phyloP scores from a whole-genome alignment of 2,797 vertebrate species.

The Valencia hispanica region DNA sequence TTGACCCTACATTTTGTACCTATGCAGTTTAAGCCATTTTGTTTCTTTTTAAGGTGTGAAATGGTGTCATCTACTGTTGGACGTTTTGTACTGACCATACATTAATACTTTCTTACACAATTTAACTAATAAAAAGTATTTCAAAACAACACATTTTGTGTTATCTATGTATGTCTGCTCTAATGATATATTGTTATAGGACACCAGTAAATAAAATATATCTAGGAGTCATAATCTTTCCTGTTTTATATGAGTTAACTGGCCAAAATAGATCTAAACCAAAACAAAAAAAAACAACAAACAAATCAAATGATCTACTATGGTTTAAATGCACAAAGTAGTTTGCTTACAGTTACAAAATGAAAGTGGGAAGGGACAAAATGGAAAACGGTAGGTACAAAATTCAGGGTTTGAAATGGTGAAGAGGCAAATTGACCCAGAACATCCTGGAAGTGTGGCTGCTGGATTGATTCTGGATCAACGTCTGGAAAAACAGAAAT shows the following conservation, averaged over 20 bases:
- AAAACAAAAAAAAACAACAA: not conserved
- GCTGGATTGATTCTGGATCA: not conserved
- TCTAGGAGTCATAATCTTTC: not conserved
- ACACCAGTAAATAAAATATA: not conserved
- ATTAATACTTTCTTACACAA: not conserved
- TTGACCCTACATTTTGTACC: not conserved
- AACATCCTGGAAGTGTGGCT: not conserved
- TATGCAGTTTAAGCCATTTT: not conserved
- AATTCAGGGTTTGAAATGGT: not conserved
- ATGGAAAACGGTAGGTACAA: not conserved
- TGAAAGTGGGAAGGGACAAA: not conserved
- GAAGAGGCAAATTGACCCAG: not conserved
- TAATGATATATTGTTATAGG: not conserved
- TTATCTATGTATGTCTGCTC: not conserved
- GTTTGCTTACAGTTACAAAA: not conserved
- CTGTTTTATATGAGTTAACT: not conserved
- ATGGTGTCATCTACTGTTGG: not conserved
- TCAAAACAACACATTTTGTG: not conserved
- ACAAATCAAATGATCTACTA: no score
- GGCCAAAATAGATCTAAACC: not conserved
- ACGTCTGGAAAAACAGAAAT: not conserved
- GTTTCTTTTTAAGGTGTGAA: not conserved
- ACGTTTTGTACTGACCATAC: not conserved
- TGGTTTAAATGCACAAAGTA: not conserved
- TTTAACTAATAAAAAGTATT: not conserved